These are phyloP conservation scores for Drosophila ironensis DNA, from an alignment of 1,140 invertebrate species.

Conservation along the genomic window DNA sequence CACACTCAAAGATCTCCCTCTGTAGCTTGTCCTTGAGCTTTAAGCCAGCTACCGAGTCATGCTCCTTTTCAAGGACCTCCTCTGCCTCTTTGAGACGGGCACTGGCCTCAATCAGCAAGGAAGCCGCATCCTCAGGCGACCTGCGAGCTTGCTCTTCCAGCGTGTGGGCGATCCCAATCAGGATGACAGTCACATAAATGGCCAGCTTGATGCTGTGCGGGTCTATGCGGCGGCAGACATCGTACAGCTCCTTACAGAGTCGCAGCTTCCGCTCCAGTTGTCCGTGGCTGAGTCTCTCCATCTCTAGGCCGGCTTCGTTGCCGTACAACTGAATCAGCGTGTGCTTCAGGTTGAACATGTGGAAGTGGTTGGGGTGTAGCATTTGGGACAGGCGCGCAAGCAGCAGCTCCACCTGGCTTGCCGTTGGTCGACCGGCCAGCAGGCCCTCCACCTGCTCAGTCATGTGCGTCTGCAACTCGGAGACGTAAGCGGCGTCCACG, in stretches of 20 bases:
- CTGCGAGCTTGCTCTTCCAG: constrained; percentile 83
- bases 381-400: constrained; percentile 86
- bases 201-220: constrained; percentile 87
- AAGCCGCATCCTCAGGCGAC: constrained; percentile 48
- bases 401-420: constrained; percentile 85
- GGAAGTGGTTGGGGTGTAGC: constrained; percentile 91
- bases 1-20: constrained; percentile 50
- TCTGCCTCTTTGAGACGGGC: constrained; percentile 55
- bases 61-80: constrained; percentile 62
- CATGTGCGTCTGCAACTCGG: constrained; percentile 85
- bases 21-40: constrained; percentile 65
- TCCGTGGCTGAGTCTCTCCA: constrained; percentile 83
- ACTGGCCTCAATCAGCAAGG: constrained; percentile 22
- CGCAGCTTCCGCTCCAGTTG: constrained; percentile 85
- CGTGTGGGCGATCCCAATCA: constrained; percentile 86
- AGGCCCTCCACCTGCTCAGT: constrained; percentile 89
- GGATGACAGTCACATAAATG: constrained; percentile 88
- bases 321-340: constrained; percentile 90
- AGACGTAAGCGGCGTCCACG: constrained; percentile 83
- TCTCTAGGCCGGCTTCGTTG: constrained; percentile 84
- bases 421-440: constrained; percentile 84
- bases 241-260: constrained; percentile 87
- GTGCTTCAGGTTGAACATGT: constrained; percentile 90
- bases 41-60: constrained; percentile 65
- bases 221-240: constrained; percentile 86